Conservation (phyloP, 2,113 vertebrate genomes). For the Phyllostomus hastatus region DNA sequence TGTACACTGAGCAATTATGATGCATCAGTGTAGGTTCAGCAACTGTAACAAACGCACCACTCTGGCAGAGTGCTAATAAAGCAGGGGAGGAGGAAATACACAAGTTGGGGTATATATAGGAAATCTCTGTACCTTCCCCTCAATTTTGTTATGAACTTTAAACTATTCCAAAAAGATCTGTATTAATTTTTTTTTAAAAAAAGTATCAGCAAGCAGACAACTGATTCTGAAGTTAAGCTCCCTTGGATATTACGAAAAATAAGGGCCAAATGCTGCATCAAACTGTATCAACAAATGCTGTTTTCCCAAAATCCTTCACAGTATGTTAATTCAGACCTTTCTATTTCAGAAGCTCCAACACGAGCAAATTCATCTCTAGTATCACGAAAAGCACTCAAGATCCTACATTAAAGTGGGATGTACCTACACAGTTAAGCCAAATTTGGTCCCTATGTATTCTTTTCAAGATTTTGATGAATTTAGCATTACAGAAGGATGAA, state of each 20-base stretch:
- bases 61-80: too few species aligned
- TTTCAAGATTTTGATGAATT: not conserved
- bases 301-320: not conserved
- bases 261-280: not conserved
- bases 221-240: not conserved
- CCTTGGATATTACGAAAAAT: slow-evolving; percentile 12
- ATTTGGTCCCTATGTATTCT: not conserved
- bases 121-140: too few species aligned
- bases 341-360: not conserved
- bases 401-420: not conserved
- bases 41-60: too few species aligned
- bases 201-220: not conserved
- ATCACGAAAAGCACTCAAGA: not conserved
- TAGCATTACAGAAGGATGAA: not conserved
- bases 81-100: too few species aligned
- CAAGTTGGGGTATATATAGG: too few species aligned
- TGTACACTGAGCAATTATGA: too few species aligned
- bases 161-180: too few species aligned
- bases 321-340: not conserved
- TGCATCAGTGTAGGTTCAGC: too few species aligned
- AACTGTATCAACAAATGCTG: not conserved
- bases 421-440: not conserved
- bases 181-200: too few species aligned
- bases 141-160: too few species aligned
- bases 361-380: not conserved